Percentiles rank a stretch among this genome's conserved stretches.
Conservation (phyloP, 2,113 vertebrate species). For the Erythrocercus mccallii region DNA sequence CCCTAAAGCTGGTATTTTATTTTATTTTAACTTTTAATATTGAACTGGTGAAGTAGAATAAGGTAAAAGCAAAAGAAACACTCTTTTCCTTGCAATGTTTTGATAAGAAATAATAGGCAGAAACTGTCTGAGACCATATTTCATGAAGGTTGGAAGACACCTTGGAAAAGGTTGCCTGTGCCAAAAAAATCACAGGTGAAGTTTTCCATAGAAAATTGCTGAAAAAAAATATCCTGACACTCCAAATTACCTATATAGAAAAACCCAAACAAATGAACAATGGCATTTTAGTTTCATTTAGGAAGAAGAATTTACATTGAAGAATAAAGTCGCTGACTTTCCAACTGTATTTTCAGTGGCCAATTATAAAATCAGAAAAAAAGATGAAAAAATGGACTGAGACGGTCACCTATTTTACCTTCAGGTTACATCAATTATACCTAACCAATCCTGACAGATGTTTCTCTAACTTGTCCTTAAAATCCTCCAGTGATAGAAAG, state of each 20-base stretch:
- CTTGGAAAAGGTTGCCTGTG: background rate
- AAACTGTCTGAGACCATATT: background rate
- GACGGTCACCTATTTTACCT: conserved; percentile 35
- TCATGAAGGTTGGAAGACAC: background rate
- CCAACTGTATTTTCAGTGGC: background rate
- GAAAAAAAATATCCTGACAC: conserved; percentile 5
- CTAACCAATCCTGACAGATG: conserved; percentile 14
- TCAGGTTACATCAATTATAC: background rate
- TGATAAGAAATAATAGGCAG: background rate
- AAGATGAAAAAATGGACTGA: background rate
- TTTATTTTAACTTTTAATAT: background rate
- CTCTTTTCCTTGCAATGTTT: background rate
- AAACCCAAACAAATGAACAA: background rate
- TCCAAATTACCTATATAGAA: background rate
- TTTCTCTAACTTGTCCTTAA: conserved; percentile 13
- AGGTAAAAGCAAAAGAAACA: background rate
- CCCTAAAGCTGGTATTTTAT: background rate
- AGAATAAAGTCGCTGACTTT: background rate
- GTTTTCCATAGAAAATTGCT: background rate
- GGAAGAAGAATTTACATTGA: background rate
- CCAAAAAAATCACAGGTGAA: background rate
- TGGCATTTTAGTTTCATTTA: background rate
- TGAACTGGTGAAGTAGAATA: background rate
- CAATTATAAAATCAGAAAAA: background rate
- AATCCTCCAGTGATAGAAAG: background rate